Conservation (phyloP, 2,797 vertebrate genomes). For the Euphonia xanthogaster region DNA sequence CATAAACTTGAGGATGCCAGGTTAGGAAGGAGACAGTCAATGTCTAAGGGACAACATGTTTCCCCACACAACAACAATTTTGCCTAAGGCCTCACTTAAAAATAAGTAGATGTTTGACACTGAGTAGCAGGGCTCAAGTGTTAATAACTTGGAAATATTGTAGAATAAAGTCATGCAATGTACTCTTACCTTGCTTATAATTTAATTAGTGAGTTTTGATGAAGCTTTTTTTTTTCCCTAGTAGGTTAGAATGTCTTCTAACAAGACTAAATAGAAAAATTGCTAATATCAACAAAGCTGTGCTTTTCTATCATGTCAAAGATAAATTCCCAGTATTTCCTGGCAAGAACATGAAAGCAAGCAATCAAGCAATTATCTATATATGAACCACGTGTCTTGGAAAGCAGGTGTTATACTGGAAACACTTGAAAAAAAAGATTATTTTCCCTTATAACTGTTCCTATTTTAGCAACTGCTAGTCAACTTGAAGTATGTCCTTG, state of each 20-base stretch:
- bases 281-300: conserved; percentile 11
- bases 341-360: conserved; percentile 40
- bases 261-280: background rate
- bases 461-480: background rate
- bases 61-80: background rate
- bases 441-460: background rate
- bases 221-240: background rate
- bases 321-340: conserved; percentile 6
- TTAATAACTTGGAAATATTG: background rate
- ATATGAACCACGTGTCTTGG: background rate
- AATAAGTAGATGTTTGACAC: background rate
- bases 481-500: background rate
- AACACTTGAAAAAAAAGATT: background rate
- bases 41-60: background rate
- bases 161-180: background rate
- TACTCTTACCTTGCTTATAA: background rate
- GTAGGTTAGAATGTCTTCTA: background rate
- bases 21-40: background rate
- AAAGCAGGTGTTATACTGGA: conserved; percentile 21
- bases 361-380: background rate
- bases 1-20: background rate
- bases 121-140: background rate
- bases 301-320: background rate
- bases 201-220: background rate
- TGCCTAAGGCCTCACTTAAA: background rate